Base-by-base conservation (phyloP, 2,113 vertebrate species). In the Cyprinus carpio region DNA sequence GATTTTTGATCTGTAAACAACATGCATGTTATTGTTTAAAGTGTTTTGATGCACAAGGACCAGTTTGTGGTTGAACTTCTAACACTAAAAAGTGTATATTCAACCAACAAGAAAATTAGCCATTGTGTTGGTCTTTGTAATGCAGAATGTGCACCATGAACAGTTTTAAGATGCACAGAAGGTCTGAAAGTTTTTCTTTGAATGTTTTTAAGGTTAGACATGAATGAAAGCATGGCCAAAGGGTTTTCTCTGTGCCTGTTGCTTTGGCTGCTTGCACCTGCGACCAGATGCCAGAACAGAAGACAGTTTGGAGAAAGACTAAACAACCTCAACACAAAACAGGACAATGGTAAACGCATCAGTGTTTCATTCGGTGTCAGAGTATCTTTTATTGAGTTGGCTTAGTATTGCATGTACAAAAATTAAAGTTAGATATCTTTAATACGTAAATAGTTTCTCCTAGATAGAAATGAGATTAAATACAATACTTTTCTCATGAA, bases 221-320 rank as follows among this genome's bases (percentile, higher is more conserved):
- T 89, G 92, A 91, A 90, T 85, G 88, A 86, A 91, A 93, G 80
- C 88, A 94, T 95, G 95, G 91, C 91, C 91, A 95, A 90, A 88
- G 92, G 88, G 81, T 2, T 81, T 74, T 84, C 86, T 79, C 82
- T 95, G 83, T 92, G 69, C 89, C 88, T 95, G 51, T 86, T 96
- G 84, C 67, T 96, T 90, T 85, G 95, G 91, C 78, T 89, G 88
- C 67, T 93, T 81, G 60, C 83, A 54, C 92, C 90, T 49, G 76
- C 79, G 27, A 90, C 87, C 29, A 13, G 88, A n/a, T 92, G 93
- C 81, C 96, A 96, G 87, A 94, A 84, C 16, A 93, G 91, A 92
- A 94, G 91, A 89, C 95, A 83, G 81, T 89, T 89, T 58, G 94
- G 90, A 84, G 89, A 84, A 67, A 93, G 90, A 84, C 84, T 89